Percentiles rank a stretch among this genome's conserved stretches.
Conservation (phyloP, 2,888 invertebrate genomes). For the Epinotia bilunana region DNA sequence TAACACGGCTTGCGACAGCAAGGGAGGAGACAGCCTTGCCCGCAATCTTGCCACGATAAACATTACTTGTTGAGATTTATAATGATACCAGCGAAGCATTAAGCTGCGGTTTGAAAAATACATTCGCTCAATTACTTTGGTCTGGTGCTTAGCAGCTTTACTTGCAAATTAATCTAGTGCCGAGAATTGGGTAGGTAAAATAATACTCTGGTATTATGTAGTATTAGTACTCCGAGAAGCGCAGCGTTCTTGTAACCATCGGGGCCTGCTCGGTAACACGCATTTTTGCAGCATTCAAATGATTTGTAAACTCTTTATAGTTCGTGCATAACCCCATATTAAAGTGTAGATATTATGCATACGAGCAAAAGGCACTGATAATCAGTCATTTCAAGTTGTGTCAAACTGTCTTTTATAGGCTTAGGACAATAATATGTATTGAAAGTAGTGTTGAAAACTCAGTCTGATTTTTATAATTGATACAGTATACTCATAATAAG, state of each 20-base stretch:
- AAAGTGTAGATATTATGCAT: neutral
- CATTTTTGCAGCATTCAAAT: neutral
- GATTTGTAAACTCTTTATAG: neutral
- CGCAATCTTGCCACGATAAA: conserved; percentile 64
- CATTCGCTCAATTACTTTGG: conserved; percentile 38
- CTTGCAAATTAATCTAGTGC: conserved; percentile 27
- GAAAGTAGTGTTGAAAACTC: too few species aligned
- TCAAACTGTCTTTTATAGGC: too few species aligned
- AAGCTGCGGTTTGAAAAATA: conserved; percentile 42
- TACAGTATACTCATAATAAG: too few species aligned
- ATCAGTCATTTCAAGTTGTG: too few species aligned
- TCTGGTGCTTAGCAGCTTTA: conserved; percentile 23
- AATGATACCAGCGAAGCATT: conserved; percentile 54
- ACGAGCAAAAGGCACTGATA: neutral
- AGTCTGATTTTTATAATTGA: too few species aligned
- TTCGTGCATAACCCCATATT: neutral
- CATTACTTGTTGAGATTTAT: conserved; percentile 62
- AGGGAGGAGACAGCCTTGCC: conserved; percentile 72
- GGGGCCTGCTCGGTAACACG: neutral
- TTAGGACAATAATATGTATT: too few species aligned
- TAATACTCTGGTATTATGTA: conserved; percentile 12
- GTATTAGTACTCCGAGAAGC: neutral
- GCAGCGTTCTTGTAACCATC: neutral
- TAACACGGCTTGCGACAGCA: conserved; percentile 44
- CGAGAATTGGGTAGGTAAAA: conserved; percentile 3